Percentiles rank a stretch among this genome's conserved stretches.
Evolutionary conservation across 2,888 invertebrate genomes (phyloP).

Genomic region (Conomelus anceps): DNA sequence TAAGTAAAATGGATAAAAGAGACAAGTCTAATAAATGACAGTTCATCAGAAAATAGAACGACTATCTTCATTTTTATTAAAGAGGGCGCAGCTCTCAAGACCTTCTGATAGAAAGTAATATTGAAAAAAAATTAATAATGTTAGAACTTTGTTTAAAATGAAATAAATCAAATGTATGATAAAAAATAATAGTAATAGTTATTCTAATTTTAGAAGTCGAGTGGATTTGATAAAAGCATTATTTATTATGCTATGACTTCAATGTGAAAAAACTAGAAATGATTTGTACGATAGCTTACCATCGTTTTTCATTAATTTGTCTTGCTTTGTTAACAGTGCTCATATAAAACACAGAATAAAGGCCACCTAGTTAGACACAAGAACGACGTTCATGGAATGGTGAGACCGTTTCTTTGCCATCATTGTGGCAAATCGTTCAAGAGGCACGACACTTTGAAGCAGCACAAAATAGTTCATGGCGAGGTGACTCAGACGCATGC

Average conservation of each 20-base stretch:
- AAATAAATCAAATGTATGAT: too few relatives aligned
- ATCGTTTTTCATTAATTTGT: neutral
- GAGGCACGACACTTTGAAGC: constrained; percentile 21
- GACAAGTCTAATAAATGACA: too few relatives aligned
- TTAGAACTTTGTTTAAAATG: too few relatives aligned
- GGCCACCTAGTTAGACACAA: constrained; percentile 19
- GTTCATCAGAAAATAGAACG: too few relatives aligned
- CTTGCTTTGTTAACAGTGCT: constrained; percentile 12
- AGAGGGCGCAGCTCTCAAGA: too few relatives aligned
- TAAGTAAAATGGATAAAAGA: too few relatives aligned
- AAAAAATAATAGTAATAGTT: too few relatives aligned
- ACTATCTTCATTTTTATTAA: too few relatives aligned
- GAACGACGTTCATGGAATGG: constrained; percentile 17
- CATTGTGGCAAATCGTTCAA: constrained; percentile 24
- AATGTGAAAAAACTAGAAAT: neutral
- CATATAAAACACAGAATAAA: constrained; percentile 21
- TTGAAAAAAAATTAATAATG: too few relatives aligned
- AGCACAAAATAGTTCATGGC: constrained; percentile 22
- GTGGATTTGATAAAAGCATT: neutral
- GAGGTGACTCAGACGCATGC: constrained; percentile 11
- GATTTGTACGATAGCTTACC: neutral
- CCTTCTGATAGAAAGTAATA: too few relatives aligned
- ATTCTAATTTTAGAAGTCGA: too few relatives aligned
- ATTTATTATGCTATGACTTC: too few relatives aligned
- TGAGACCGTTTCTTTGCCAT: constrained; percentile 20